Base-by-base conservation (phyloP, 1,140 invertebrate species). In the Drosophila ogumai region DNA sequence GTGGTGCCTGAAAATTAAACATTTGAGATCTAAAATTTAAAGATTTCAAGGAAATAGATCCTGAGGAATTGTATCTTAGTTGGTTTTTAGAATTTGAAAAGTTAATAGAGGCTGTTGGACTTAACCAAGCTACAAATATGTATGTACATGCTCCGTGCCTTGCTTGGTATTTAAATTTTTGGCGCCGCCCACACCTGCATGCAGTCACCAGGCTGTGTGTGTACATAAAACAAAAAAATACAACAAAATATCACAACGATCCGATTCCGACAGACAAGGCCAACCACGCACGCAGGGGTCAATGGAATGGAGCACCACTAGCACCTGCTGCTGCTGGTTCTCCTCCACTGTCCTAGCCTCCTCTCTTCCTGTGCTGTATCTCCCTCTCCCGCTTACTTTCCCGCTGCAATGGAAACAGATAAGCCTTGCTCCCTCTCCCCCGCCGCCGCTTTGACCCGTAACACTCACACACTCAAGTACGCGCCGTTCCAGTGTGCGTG, bases 261-360 rank as follows among this genome's bases (percentile, higher is more conserved):
- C 68, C 66, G 41, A 58, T 72, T 58, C 52, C 67, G 32, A 38
- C 58, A 67, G 54, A 56, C 82, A 82, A 82, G 82, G 74, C 82
- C 74, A 78, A 64, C 64, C 49, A 71, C 64, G 82, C 74, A 78
- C 32, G 34, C 44, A 63, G 82, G 75, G 82, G 82, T 86, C 82
- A 87, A 47, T 60, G 38, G 52, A 75, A 63, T 38, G 19, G 38
- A 28, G 56, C 36, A 47, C n/a, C 5, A 2, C 22, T 3, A 10
- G 32, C 44, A 52, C 60, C 66, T 52, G 66, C 65, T 52, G 66
- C 65, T 65, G 22, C 36, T 64, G 40, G 38, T 66, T 5, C 17
- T 54, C 3, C 41, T 66, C 32, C 43, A 25, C n/a, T 32, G 22
- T 28, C 34, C 10, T n/a, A 22, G 43, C 44, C 17, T 8, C 34